Evolutionary conservation across 2,888 invertebrate species (phyloP).

Genomic region (Anaspis maculata): DNA sequence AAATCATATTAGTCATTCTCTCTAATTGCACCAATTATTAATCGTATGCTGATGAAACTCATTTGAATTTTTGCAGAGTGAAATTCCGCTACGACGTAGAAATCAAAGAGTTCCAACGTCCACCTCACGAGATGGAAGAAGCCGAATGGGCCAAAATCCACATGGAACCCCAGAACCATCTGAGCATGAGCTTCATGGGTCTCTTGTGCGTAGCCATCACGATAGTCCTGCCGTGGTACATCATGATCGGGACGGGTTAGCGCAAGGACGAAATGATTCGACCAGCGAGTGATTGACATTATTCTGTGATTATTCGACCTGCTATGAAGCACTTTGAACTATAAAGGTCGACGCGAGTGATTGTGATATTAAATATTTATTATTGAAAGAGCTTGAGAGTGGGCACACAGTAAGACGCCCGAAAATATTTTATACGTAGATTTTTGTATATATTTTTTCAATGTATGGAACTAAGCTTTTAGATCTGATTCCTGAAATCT

Average conservation of each 20-base stretch:
- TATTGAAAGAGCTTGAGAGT: no score
- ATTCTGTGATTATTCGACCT: conserved; percentile 13
- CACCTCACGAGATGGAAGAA: conserved; percentile 42
- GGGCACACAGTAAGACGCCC: no score
- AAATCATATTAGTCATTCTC: no score
- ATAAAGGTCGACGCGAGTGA: conserved; percentile 8
- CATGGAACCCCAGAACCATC: conserved; percentile 27
- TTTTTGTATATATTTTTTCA: no score
- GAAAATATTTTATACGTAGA: no score
- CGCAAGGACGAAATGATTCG: conserved; percentile 17
- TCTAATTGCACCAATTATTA: no score
- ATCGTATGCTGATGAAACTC: no score
- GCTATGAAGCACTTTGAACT: no score
- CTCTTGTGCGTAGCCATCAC: conserved; percentile 45
- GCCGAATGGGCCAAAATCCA: conserved; percentile 27
- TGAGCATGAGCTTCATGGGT: conserved; percentile 46
- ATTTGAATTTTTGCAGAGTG: no score
- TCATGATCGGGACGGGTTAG: conserved; percentile 38
- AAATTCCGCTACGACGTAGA: conserved; percentile 50
- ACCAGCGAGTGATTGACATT: conserved; percentile 3
- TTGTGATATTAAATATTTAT: conserved; percentile 16
- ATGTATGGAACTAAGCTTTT: no score
- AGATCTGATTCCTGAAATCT: no score
- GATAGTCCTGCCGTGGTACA: conserved; percentile 46
- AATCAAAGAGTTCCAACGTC: conserved; percentile 46